Evolutionary conservation across 2,113 vertebrate genomes (phyloP), one percentile per base, ranked within the genome.

Genomic region (Setophaga coronata): DNA sequence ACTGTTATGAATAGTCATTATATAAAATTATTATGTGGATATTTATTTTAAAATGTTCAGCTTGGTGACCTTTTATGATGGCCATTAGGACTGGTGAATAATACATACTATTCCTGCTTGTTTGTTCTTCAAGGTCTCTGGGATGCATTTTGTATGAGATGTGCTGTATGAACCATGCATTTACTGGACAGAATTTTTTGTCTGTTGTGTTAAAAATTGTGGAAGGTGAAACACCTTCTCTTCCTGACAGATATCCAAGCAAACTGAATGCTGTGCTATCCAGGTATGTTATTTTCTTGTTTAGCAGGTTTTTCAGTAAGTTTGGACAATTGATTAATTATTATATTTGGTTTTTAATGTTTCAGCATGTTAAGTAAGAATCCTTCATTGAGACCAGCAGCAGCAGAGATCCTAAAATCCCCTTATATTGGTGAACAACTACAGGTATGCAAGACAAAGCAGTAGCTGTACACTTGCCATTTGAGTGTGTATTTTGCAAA

Each of bases 101-200:
- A 20, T 42, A 31, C 38, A 26, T 76, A 5, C 18, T 80, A 4
- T 74, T 64, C 28, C 25, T 86, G 25, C 93, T 82, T 50, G 23
- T 93, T 93, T 93, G 56, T 87, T 83, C 82, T 94, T 92, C n/a
- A 65, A 99, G 98, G 98, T 99, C 98, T 43, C 93, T 99, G 93
- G 99, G 98, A 21, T 99, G 99, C 83, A 97, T 99, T 91, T 97
- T 99, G n/a, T 98, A 98, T 29, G 98, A 99, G 96, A 98, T 99
- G 97, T 99, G 99, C 94, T 98, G 98, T 78, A 95, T 99, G 98
- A 97, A 93, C 56, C 98, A 98, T 12, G 98, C 98, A n/a, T 99
- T 99, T 94, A 86, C 96, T 53, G 99, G 98, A 25, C 98, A 98
- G 70, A 99, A 95, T 94, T 99, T 99, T 97, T 97, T 99, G 81